Evolutionary conservation across 2,888 invertebrate species (phyloP), one percentile per base, ranked within the genome.

Genomic region (Macrophya alboannulata): DNA sequence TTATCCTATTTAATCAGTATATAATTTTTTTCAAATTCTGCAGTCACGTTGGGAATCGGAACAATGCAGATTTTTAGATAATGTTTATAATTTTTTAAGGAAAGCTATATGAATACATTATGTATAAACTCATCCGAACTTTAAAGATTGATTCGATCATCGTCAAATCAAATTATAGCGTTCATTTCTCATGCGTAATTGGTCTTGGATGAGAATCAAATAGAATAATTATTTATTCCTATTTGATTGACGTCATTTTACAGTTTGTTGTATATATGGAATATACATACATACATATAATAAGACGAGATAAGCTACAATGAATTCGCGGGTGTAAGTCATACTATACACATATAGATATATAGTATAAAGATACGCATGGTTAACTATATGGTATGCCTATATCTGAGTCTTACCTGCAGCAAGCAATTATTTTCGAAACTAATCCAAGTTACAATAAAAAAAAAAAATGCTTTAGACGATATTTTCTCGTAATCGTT

Each of bases 151-250:
- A 62, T 62, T 62, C 71, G 3, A 37, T 40, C 71, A 9, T 40
- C 31, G 40, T 17, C 0, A 31, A 71, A 71, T 68, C 21, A 62
- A 8, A 68, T 15, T 68, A 68, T 68, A 25, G 5, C 68, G 17
- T 37, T 17, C 68, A 68, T 37, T 37, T 21, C 72, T 81, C 31
- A 9, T 43, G 68, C 85, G 81, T 76, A 81, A 65, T 65, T 85
- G 79, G 40, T 62, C 45, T 85, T 85, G 85, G 85, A 81, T 59
- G 31, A 48, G 31, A 68, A 82, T 82, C 85, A 81, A 81, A 37
- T n/a, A 43, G 21, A 40, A 17, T 82, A 65, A 65, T 68, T 65
- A 31, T n/a, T 55, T 59, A 31, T 15, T 76, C 21, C 31, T 8
- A 31, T 15, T 51, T 45, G 15, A 31, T 76, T 77, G 76, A 84